These are phyloP conservation scores for Irena cyanogastra DNA, from an alignment of 2,113 vertebrate species.

Conservation along the genomic window DNA sequence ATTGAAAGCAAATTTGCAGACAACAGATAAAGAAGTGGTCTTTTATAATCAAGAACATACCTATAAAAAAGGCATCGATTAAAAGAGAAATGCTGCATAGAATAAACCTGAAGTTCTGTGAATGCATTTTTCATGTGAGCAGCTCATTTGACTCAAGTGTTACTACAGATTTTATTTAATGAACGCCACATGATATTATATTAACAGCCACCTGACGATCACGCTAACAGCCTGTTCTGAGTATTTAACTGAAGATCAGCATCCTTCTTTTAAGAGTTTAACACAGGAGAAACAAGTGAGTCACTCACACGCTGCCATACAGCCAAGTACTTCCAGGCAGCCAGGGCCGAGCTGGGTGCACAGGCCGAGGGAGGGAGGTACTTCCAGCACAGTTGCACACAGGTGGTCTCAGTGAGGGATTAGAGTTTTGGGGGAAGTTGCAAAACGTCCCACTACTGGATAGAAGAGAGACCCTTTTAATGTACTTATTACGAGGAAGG, in stretches of 20 bases:
- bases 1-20: background rate
- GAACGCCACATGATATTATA: background rate
- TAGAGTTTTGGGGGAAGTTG: fast-evolving
- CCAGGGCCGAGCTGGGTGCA: fast-evolving
- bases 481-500: background rate
- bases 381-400: fast-evolving
- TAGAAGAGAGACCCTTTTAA: background rate
- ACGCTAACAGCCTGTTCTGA: background rate
- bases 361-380: background rate
- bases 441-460: background rate
- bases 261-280: background rate
- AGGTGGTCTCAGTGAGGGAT: background rate
- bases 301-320: fast-evolving
- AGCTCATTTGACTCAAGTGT: background rate
- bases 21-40: background rate
- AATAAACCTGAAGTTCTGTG: background rate
- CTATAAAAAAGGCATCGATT: background rate
- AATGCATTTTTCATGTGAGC: background rate
- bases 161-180: constrained; percentile 11
- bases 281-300: background rate
- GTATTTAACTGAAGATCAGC: background rate
- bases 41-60: background rate
- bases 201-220: background rate
- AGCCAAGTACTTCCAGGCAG: fast-evolving
- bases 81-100: background rate